Evolutionary conservation across 1,140 invertebrate genomes (phyloP).

Genomic region (Brachionus angularis): DNA sequence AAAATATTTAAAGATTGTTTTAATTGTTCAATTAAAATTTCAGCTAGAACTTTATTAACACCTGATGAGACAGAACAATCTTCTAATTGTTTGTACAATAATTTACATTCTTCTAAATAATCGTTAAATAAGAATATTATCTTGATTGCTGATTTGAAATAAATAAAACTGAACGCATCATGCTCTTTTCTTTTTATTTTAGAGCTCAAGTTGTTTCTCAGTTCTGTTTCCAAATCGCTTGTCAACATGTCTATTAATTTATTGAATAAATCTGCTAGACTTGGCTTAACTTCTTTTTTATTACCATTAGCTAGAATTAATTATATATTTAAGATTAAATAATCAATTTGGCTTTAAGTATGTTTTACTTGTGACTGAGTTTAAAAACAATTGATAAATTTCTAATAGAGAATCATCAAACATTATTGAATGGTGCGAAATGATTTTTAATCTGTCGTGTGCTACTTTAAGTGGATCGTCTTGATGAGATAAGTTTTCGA

Average conservation of each 20-base stretch:
- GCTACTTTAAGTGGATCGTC: constrained; percentile 13
- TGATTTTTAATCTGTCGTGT: constrained; percentile 1
- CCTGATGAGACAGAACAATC: constrained; percentile 7
- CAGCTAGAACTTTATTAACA: constrained; percentile 27
- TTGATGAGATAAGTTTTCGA: constrained; percentile 27
- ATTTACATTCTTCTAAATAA: not conserved
- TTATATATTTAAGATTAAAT: not conserved
- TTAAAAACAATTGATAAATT: constrained; percentile 30
- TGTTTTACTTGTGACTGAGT: not conserved
- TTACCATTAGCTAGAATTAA: not conserved
- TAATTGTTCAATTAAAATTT: constrained; percentile 3
- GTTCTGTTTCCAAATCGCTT: constrained; percentile 23
- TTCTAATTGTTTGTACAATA: not conserved
- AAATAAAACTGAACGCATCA: constrained; percentile 25
- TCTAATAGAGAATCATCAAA: constrained; percentile 43
- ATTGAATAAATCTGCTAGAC: constrained; percentile 32
- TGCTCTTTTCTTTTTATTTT: constrained; percentile 30
- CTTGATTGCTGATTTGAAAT: constrained; percentile 30
- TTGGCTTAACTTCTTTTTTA: constrained; percentile 19
- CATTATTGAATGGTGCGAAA: constrained; percentile 13
- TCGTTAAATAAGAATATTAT: constrained; percentile 22
- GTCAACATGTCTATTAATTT: constrained; percentile 9
- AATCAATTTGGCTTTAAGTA: no score
- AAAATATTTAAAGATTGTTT: constrained; percentile 1
- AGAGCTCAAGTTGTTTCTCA: not conserved